Base-by-base conservation (phyloP, 1,140 invertebrate genomes). In the Tribolium castaneum region DNA sequence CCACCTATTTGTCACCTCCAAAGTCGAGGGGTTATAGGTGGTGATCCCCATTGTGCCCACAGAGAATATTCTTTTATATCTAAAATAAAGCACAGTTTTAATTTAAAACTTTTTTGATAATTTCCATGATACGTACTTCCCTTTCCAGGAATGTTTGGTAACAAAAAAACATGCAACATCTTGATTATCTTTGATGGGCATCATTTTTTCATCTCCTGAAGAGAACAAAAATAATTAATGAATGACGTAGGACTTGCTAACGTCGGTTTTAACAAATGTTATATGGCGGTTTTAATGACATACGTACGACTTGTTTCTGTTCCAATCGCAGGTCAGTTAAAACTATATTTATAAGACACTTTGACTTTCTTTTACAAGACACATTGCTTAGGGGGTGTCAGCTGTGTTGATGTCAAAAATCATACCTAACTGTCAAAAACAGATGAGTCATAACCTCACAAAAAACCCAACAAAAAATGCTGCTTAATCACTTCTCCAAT, bases 1-100 rank as follows among this genome's bases (percentile, higher is more conserved):
- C 95, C 96, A 98, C 87, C 96, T 94, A 88, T 99, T 99, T 49
- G 98, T 99, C n/a, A 95, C 90, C 87, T 99, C 98, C 84, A 99
- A 89, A 79, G 92, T 95, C 80, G 91, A 93, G 1, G 98, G 98
- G 88, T 99, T 99, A 87, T 99, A 99, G 10, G 98, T 99, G 49
- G 98, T 97, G 78, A 99, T 96, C 30, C 97, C 97, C 87, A 93
- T 91, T 34, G 96, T 96, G 45, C 98, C 98, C 87, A 99, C 94
- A 13, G 97, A 98, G 87, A 99, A 98, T 85, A 99, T 97, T 84
- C 98, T 91, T 88, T 98, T 98, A 87, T 99, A 99, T 86, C 95
- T 97, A 81, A 70, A 87, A 86, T 10, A 70, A 45, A 45, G 25
- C 39, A 45, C 7, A 30, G 5, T 30, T 30, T 30, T 19, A 39